These are phyloP conservation scores for Diadema setosum DNA, from an alignment of 35 echinoderm and acorn worm species.

Conservation along the genomic window DNA sequence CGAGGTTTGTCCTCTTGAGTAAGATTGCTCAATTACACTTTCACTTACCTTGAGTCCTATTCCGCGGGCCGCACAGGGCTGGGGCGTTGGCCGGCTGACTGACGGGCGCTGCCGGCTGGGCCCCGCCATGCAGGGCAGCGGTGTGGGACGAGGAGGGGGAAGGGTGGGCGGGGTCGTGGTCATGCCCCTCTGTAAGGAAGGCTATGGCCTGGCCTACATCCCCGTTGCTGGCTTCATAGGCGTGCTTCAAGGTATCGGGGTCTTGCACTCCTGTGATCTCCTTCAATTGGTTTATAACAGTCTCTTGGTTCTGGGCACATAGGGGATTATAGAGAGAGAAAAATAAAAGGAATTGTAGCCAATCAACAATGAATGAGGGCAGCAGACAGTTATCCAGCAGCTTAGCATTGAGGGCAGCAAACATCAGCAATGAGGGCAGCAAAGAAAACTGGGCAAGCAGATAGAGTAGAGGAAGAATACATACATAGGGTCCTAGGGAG, in stretches of 20 bases:
- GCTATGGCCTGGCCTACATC: conserved; percentile 75
- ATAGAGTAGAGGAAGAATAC: no score
- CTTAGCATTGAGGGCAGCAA: no score
- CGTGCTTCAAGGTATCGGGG: conserved; percentile 42
- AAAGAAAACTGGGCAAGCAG: no score
- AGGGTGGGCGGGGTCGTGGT: neutral
- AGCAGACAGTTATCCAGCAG: no score
- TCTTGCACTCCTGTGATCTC: conserved; percentile 93
- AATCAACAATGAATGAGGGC: no score
- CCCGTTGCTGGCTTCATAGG: conserved; percentile 82
- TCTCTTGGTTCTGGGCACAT: conserved; percentile 88
- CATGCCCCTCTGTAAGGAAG: conserved; percentile 51
- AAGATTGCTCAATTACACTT: no score
- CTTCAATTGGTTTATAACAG: conserved; percentile 85
- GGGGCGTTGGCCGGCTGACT: neutral
- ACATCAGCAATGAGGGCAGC: no score
- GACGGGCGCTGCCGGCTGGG: neutral
- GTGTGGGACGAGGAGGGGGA: no score
- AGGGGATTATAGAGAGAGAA: neutral
- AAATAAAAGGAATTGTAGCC: neutral
- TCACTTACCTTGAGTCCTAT: neutral
- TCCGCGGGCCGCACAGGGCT: neutral
- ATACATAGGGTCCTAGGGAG: no score
- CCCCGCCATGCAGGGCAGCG: neutral
- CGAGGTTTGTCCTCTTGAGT: no score